Evolutionary conservation across 2,888 invertebrate species (phyloP).

Genomic region (Torymus aiolomorphi): DNA sequence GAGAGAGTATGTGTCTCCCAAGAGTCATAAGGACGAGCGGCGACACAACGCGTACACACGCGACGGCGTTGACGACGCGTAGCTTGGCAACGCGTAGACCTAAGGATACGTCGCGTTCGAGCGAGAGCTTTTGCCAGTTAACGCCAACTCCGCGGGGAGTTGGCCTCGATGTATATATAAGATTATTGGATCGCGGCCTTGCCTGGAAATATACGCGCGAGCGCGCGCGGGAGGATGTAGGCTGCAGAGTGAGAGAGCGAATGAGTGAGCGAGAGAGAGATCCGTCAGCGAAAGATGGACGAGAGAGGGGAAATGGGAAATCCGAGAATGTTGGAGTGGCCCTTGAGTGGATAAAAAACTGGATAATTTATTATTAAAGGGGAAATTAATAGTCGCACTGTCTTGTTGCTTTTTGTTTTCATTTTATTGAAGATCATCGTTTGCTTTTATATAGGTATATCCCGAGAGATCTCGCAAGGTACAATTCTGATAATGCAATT

Average conservation of each 20-base stretch:
- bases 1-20: not conserved
- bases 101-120: not conserved
- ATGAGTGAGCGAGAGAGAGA: not conserved
- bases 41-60: not conserved
- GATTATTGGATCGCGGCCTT: conserved; percentile 14
- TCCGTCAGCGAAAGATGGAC: conserved; percentile 1
- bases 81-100: not conserved
- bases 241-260: not conserved
- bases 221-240: not conserved
- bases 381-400: too few relatives aligned
- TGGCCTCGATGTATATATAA: conserved; percentile 8
- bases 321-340: not conserved
- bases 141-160: conserved; percentile 29
- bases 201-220: not conserved
- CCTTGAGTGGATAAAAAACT: not conserved
- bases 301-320: not conserved
- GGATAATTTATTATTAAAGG: too few relatives aligned
- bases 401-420: too few relatives aligned
- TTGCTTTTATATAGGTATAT: too few relatives aligned
- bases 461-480: too few relatives aligned
- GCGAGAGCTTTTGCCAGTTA: conserved; percentile 33
- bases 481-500: too few relatives aligned
- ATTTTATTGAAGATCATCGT: too few relatives aligned
- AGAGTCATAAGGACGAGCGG: conserved; percentile 1
- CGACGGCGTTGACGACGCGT: too few relatives aligned